Conservation (phyloP, 1,140 invertebrate genomes). For the Brachionus koreanus region DNA sequence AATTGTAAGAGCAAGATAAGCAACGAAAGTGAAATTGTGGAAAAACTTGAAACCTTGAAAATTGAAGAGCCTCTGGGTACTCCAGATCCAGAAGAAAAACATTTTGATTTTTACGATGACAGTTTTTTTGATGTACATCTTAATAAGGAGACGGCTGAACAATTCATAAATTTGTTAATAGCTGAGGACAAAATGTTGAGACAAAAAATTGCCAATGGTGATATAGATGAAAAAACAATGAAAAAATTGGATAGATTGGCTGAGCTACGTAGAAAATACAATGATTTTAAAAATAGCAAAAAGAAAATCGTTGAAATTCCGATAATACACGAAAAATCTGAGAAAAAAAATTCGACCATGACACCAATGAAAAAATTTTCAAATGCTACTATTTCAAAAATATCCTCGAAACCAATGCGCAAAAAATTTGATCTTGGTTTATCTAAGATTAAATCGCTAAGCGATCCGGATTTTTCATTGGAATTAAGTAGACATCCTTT, state of each 20-base stretch:
- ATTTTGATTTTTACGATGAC: background rate
- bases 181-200: constrained; percentile 14
- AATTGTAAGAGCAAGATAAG: background rate
- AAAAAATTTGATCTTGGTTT: background rate
- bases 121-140: background rate
- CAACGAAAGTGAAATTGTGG: background rate
- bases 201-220: background rate
- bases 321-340: background rate
- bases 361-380: background rate
- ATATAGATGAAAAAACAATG: background rate
- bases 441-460: background rate
- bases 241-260: constrained; percentile 24
- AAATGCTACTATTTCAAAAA: background rate
- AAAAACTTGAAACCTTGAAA: background rate
- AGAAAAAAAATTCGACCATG: background rate
- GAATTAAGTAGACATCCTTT: constrained; percentile 25
- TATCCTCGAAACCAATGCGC: background rate
- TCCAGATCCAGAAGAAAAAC: background rate
- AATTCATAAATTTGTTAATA: constrained; percentile 32
- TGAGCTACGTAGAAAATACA: background rate
- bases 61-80: background rate
- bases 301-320: background rate
- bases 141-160: constrained; percentile 17
- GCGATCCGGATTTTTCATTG: background rate
- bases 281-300: background rate